phyloP scores from a whole-genome alignment of 1,140 invertebrate genomes.

The Drosophila mayri region DNA sequence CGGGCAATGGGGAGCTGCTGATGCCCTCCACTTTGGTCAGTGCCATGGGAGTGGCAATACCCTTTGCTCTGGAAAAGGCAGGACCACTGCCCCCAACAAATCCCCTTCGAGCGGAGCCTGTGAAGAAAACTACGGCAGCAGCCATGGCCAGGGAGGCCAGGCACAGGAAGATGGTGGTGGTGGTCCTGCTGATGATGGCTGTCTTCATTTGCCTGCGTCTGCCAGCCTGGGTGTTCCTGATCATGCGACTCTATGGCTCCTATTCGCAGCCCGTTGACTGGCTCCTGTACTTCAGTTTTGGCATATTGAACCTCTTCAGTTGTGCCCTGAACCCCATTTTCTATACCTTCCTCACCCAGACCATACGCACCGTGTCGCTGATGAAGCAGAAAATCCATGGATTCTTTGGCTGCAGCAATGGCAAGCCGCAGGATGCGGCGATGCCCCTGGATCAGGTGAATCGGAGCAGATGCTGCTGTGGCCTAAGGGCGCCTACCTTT shows the following conservation, averaged over 20 bases:
- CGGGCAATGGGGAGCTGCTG: constrained; percentile 35
- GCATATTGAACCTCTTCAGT: constrained; percentile 85
- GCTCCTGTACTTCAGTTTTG: constrained; percentile 85
- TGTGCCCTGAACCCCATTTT: constrained; percentile 87
- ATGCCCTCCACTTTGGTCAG: constrained; percentile 50
- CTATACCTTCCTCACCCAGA: constrained; percentile 86
- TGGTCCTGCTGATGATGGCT: constrained; percentile 86
- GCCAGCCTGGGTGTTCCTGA: constrained; percentile 86
- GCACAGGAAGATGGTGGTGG: constrained; percentile 86
- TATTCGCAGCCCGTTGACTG: constrained; percentile 77
- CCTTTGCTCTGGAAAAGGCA: constrained; percentile 28
- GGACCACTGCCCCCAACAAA: background rate
- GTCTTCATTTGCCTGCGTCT: constrained; percentile 86
- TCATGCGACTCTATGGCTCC: constrained; percentile 83
- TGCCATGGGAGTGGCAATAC: constrained; percentile 56
- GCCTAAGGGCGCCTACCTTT: constrained; percentile 43
- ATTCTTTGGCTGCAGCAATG: constrained; percentile 30
- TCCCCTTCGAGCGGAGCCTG: background rate
- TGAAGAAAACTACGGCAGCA: background rate
- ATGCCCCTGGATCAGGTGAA: constrained; percentile 53
- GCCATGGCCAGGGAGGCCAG: constrained; percentile 75
- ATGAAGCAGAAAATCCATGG: constrained; percentile 38
- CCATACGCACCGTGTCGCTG: constrained; percentile 69
- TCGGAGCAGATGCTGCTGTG: constrained; percentile 42
- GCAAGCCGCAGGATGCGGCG: constrained; percentile 14